Evolutionary conservation across 2,113 vertebrate species (phyloP).

Genomic region (Carassius carassius): DNA sequence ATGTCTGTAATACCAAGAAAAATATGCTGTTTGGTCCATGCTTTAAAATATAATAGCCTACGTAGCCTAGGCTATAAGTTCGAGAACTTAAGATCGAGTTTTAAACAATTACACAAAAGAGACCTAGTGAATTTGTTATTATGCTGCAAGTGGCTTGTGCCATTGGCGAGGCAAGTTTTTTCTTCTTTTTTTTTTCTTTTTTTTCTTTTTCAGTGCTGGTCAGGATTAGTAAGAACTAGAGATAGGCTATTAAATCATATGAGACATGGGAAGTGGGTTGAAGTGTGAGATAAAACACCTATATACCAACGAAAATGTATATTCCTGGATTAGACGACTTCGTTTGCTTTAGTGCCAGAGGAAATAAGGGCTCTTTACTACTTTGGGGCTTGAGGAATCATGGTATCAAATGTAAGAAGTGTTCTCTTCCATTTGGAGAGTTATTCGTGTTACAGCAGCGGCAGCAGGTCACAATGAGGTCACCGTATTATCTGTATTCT

Average conservation of each 20-base stretch:
- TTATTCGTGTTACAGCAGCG: conserved; percentile 40
- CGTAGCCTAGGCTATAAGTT: neutral
- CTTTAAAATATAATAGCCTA: conserved; percentile 54
- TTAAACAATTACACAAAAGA: neutral
- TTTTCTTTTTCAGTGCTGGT: neutral
- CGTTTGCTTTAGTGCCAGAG: conserved; percentile 7
- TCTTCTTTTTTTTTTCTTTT: neutral
- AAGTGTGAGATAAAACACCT: neutral
- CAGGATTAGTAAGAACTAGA: neutral
- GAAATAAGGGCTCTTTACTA: neutral
- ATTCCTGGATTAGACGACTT: neutral
- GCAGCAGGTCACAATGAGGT: conserved; percentile 61
- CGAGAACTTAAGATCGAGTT: conserved; percentile 36
- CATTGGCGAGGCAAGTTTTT: neutral
- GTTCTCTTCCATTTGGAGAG: neutral
- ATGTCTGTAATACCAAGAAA: conserved; percentile 85
- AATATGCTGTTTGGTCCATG: conserved; percentile 72
- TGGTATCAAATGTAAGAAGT: conserved; percentile 17
- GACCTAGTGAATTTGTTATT: neutral
- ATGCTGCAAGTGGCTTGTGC: neutral
- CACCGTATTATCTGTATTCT: conserved; percentile 63
- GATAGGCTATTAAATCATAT: neutral
- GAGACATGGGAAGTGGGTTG: too few relatives aligned
- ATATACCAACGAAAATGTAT: conserved; percentile 2
- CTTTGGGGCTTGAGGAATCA: conserved; percentile 25